Conservation (phyloP, 2,797 vertebrate species). For the Triplophysa yarkandensis region DNA sequence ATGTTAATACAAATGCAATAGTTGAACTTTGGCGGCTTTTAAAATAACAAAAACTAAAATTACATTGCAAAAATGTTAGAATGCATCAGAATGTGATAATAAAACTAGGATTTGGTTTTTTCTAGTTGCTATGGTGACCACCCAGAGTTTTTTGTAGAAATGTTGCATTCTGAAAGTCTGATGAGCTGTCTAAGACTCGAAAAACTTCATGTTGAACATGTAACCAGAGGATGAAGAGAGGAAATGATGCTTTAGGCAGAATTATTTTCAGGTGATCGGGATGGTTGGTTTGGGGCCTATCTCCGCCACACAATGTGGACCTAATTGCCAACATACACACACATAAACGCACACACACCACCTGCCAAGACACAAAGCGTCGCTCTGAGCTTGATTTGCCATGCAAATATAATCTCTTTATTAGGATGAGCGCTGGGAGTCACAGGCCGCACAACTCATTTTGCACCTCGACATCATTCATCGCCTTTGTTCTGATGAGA, state of each 20-base stretch:
- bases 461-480: slow-evolving; percentile 44
- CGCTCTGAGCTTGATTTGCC: slow-evolving; percentile 60
- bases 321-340: not conserved
- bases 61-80: no score
- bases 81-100: no score
- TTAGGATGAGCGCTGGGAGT: slow-evolving; percentile 59
- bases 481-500: not conserved
- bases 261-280: slow-evolving; percentile 9
- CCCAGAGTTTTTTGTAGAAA: no score
- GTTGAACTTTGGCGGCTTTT: no score
- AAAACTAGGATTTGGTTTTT: no score
- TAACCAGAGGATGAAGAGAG: not conserved
- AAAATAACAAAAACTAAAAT: no score
- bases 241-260: not conserved
- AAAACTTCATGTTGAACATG: not conserved
- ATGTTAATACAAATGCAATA: no score
- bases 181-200: not conserved
- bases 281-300: slow-evolving; percentile 17
- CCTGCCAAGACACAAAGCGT: slow-evolving; percentile 54
- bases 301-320: not conserved
- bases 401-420: slow-evolving; percentile 70
- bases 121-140: no score
- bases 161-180: no score
- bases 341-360: slow-evolving; percentile 13
- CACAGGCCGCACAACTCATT: slow-evolving; percentile 58